Conservation (phyloP, 2,797 vertebrate species). For the Rachycentron canadum region DNA sequence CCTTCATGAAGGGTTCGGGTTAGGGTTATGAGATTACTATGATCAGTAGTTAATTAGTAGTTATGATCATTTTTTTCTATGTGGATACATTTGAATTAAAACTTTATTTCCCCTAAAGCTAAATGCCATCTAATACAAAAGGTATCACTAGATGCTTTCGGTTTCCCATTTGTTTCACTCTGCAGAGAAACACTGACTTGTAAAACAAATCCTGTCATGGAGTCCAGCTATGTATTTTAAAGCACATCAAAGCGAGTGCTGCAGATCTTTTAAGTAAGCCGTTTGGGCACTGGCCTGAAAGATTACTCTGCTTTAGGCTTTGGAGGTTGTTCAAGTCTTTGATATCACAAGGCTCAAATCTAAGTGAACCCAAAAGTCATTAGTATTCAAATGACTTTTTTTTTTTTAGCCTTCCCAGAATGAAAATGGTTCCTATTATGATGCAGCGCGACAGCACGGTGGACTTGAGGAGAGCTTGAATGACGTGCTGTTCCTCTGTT, state of each 20-base stretch:
- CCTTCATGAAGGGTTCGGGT: not conserved
- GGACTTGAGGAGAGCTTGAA: not conserved
- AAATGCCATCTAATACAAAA: not conserved
- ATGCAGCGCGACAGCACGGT: not conserved
- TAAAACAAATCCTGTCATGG: not conserved
- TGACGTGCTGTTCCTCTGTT: not conserved
- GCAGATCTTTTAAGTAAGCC: constrained; percentile 5
- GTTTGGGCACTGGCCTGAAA: constrained; percentile 4
- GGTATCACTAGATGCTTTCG: not conserved
- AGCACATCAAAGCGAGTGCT: not conserved
- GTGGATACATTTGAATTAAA: not conserved
- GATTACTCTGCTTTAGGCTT: constrained; percentile 16
- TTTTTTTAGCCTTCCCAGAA: not conserved
- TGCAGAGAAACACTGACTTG: not conserved
- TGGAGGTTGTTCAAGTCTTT: constrained; percentile 22
- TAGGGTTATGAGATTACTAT: too few species aligned
- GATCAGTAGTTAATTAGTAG: too few species aligned
- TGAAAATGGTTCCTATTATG: constrained; percentile 9
- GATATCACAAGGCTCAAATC: not conserved
- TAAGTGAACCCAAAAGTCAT: not conserved
- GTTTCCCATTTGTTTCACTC: not conserved
- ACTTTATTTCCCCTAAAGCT: not conserved
- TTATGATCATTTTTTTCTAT: too few species aligned
- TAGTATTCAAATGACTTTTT: not conserved
- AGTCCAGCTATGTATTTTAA: not conserved